A percentile compares a stretch with the other conserved stretches of the same genome.
phyloP scores from a whole-genome alignment of 2,797 vertebrate genomes.

The Moxostoma hubbsi region DNA sequence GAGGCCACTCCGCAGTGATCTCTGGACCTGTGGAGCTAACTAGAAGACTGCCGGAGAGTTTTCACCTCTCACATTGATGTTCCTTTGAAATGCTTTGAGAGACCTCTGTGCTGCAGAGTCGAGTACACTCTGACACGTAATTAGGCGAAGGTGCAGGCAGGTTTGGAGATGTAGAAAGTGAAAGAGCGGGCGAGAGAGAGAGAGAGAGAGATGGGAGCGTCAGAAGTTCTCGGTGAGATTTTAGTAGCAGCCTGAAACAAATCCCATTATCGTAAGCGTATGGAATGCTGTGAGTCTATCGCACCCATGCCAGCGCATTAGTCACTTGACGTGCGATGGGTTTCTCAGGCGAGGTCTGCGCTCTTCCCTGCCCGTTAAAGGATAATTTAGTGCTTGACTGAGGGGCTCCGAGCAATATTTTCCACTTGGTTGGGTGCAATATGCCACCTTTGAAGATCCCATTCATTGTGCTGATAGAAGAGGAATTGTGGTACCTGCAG shows the following conservation, averaged over 20 bases:
- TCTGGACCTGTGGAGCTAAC: not conserved
- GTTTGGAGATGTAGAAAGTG: constrained; percentile 18
- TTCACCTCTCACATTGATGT: constrained; percentile 17
- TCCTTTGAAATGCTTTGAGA: not conserved
- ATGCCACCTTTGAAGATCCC: constrained; percentile 77
- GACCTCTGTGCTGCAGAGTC: not conserved
- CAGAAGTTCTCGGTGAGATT: constrained; percentile 24
- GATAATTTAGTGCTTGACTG: constrained; percentile 47
- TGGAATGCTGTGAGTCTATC: not conserved
- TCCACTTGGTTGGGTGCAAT: constrained; percentile 77
- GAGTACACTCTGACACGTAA: constrained; percentile 9
- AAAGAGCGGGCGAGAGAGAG: constrained; percentile 17
- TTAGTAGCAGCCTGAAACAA: constrained; percentile 24
- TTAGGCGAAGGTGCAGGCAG: constrained; percentile 28
- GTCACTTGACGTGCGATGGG: constrained; percentile 20
- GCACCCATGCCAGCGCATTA: constrained; percentile 13
- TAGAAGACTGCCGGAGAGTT: not conserved
- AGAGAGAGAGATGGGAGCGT: constrained; percentile 13
- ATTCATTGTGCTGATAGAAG: constrained; percentile 63
- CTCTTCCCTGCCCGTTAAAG: constrained; percentile 46
- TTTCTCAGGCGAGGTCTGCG: constrained; percentile 30
- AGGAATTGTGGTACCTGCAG: constrained; percentile 12
- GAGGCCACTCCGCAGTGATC: constrained; percentile 23
- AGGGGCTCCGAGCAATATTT: constrained; percentile 32
- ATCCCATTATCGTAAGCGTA: not conserved